These are phyloP conservation scores for Hydrolagus affinis DNA, from an alignment of 2,113 vertebrate genomes.

Conservation along the genomic window DNA sequence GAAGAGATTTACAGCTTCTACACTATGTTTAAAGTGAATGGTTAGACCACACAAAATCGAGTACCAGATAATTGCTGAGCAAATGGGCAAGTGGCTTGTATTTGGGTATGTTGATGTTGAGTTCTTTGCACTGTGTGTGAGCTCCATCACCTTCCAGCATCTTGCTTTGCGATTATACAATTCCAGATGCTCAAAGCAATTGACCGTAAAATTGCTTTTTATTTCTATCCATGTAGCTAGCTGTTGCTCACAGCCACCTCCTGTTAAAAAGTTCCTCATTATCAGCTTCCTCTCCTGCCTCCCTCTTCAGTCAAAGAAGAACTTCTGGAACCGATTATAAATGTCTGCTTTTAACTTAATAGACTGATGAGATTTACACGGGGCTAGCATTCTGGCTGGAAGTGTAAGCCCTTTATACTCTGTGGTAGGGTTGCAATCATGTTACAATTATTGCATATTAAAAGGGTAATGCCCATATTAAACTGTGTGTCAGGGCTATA, in stretches of 20 bases:
- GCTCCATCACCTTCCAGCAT: slow-evolving; percentile 34
- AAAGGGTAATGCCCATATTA: background rate
- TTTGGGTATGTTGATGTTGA: background rate
- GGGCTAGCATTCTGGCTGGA: slow-evolving; percentile 49
- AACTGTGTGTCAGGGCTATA: background rate
- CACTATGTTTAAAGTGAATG: slow-evolving; percentile 10
- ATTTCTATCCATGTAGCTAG: slow-evolving; percentile 67
- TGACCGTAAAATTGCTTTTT: slow-evolving; percentile 92
- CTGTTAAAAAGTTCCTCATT: slow-evolving; percentile 70
- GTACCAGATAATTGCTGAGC: background rate
- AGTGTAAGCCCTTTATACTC: background rate
- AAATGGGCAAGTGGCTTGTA: background rate
- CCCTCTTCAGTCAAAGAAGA: slow-evolving; percentile 63
- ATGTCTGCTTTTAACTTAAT: slow-evolving; percentile 68
- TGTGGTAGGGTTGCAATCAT: background rate
- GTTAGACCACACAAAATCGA: slow-evolving; percentile 3
- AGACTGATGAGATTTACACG: slow-evolving; percentile 86
- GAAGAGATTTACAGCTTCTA: slow-evolving; percentile 1
- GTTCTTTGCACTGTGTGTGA: slow-evolving; percentile 20
- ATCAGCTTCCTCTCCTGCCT: slow-evolving; percentile 59
- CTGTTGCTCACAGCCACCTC: slow-evolving; percentile 66
- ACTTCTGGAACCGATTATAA: slow-evolving; percentile 95
- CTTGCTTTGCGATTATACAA: slow-evolving; percentile 66
- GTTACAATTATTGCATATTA: background rate
- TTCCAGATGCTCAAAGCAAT: slow-evolving; percentile 91